Percentiles rank a stretch among this genome's conserved stretches.
Conservation (phyloP, 2,888 invertebrate species). For the Athrips mouffetella region DNA sequence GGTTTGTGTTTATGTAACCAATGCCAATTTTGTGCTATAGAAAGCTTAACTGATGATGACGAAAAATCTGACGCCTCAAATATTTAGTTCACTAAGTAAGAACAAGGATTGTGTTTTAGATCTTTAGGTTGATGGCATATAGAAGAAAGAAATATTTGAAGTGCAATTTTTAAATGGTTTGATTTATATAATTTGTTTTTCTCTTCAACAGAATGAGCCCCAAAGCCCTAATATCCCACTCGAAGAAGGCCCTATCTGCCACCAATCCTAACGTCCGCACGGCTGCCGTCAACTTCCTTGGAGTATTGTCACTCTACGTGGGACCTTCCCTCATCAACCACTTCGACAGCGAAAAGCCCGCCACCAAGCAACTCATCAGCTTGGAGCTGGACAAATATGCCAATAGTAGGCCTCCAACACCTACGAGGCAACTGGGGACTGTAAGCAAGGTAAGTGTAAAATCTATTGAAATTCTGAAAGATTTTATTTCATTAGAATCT, state of each 20-base stretch:
- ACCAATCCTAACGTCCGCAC: slow-evolving; percentile 91
- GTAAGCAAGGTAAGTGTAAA: slow-evolving; percentile 56
- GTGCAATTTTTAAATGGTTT: too few species aligned
- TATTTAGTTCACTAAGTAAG: too few species aligned
- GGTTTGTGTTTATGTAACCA: too few species aligned
- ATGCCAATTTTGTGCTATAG: too few species aligned
- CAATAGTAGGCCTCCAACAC: slow-evolving; percentile 86
- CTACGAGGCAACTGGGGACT: slow-evolving; percentile 79
- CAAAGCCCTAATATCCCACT: slow-evolving; percentile 84
- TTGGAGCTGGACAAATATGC: slow-evolving; percentile 90
- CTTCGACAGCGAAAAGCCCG: slow-evolving; percentile 92
- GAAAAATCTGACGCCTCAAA: too few species aligned
- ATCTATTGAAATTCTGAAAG: not conserved
- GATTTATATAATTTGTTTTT: too few species aligned
- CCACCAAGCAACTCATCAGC: slow-evolving; percentile 89
- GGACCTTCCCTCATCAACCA: slow-evolving; percentile 86
- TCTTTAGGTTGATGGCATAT: too few species aligned
- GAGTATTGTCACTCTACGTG: slow-evolving; percentile 89
- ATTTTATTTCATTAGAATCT: too few species aligned
- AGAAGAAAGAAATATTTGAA: too few species aligned
- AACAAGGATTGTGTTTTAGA: too few species aligned
- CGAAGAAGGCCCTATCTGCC: slow-evolving; percentile 90
- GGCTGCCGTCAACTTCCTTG: slow-evolving; percentile 85
- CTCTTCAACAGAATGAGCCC: slow-evolving; percentile 80
- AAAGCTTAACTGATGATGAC: too few species aligned